phyloP scores from a whole-genome alignment of 2,888 invertebrate species.

The Ormyrus thymus region DNA sequence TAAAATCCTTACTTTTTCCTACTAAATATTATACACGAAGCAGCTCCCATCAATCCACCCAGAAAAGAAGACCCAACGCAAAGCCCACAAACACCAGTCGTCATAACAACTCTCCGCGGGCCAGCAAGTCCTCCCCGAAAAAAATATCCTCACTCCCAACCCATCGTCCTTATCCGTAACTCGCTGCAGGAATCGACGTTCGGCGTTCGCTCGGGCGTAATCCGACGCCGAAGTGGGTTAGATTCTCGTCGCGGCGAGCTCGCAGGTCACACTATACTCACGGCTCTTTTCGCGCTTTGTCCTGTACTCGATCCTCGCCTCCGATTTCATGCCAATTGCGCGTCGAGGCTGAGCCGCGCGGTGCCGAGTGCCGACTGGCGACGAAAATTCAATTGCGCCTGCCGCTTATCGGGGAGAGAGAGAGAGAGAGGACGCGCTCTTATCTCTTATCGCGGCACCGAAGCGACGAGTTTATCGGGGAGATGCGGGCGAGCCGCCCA shows the following conservation, averaged over 20 bases:
- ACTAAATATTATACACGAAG: too few species aligned
- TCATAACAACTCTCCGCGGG: too few species aligned
- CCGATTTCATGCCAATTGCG: constrained; percentile 43
- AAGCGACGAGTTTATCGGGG: not conserved
- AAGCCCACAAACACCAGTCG: too few species aligned
- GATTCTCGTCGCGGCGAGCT: constrained; percentile 9
- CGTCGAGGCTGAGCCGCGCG: not conserved
- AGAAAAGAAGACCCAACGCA: too few species aligned
- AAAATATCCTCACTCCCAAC: too few species aligned
- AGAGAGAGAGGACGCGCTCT: not conserved
- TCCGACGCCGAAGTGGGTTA: constrained; percentile 43
- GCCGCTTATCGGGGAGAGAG: not conserved
- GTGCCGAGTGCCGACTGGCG: not conserved
- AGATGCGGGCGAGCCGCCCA: not conserved
- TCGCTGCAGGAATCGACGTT: constrained; percentile 15
- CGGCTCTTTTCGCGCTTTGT: constrained; percentile 24
- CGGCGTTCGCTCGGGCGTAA: constrained; percentile 7
- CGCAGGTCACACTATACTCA: not conserved
- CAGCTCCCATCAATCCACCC: too few species aligned
- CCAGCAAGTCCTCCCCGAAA: too few species aligned
- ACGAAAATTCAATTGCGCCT: not conserved
- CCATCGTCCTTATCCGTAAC: constrained; percentile 4
- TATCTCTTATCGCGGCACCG: not conserved
- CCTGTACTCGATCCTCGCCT: constrained; percentile 45
- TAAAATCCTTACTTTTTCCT: too few species aligned